A percentile compares a stretch with the other conserved stretches of the same genome.
Conservation (phyloP, 2,888 invertebrate species). For the Rotaria sp. region DNA sequence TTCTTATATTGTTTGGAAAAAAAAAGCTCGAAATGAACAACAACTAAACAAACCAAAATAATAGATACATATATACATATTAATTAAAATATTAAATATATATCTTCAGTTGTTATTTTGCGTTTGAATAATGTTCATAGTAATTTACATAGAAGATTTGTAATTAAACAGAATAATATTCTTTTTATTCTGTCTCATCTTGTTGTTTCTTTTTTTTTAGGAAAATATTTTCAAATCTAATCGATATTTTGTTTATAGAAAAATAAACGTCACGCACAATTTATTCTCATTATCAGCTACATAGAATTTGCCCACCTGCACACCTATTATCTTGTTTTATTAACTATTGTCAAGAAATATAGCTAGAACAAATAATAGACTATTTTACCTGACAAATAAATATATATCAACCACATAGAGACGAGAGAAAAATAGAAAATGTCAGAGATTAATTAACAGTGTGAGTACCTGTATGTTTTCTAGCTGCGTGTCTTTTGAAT, state of each 20-base stretch:
- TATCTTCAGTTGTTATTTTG: neutral
- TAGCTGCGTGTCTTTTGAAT: neutral
- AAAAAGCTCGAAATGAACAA: neutral
- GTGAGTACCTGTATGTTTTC: neutral
- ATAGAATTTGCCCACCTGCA: neutral
- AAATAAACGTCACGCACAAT: neutral
- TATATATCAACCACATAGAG: neutral
- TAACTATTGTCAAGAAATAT: neutral
- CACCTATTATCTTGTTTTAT: neutral
- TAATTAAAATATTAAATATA: neutral
- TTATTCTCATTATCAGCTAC: neutral
- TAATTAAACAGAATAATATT: neutral
- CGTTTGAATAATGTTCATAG: neutral
- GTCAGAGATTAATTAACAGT: constrained; percentile 24
- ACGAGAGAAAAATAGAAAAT: neutral
- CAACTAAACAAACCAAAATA: neutral
- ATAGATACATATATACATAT: neutral
- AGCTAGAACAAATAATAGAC: neutral
- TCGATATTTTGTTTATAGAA: neutral
- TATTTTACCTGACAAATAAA: neutral
- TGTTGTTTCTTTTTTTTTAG: neutral
- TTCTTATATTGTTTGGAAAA: neutral
- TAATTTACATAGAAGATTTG: neutral
- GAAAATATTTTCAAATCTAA: neutral
- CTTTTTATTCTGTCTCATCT: neutral